Base-by-base conservation (phyloP, 2,888 invertebrate genomes). In the Pinctada fucata region DNA sequence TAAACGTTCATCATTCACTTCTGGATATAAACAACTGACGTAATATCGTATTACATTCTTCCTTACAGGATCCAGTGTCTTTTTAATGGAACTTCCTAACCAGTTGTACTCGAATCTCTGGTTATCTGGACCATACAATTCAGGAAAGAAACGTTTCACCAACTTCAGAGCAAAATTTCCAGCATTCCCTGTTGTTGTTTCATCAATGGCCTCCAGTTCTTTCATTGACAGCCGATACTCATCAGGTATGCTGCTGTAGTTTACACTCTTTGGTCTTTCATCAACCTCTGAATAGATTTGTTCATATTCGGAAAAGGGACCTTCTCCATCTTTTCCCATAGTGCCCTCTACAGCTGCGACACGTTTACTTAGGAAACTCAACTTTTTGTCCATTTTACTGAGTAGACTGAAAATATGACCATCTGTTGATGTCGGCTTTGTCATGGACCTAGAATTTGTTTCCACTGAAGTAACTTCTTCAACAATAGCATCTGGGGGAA, bases 31-130 rank as follows among this genome's bases (percentile, higher is more conserved):
- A 45, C 51, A 16, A 13, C 52, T 72, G 31, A 72, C 58, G 52
- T 72, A 72, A 10, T 52, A 58, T 58, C 72, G 51, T 47, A 72
- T 72, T 13, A 52, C 47, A 13, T 47, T 47, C 45, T 72, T 72
- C 58, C 72, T 72, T 72, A 52, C 47, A 52, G 51, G 72, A 58
- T 72, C 72, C 13, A 72, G 13, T 72, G 51, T 58, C 47, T 52
- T 52, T 58, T 72, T 72, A 13, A 52, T 52, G 2, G 52, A 51
- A 31, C 52, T 47, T 31, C 72, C 72, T 31, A 58, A 51, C 51
- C 50, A 72, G 13, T 50, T 52, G 49, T 72, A 72, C 31, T 52
- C 45, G 47, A 72, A 72, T 51, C 72, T 51, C 58, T 52, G 47
- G 31, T 58, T 58, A 31, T 52, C 52, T 45, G 72, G 58, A 4